These are phyloP conservation scores for Porites rus DNA, from an alignment of 92 coral and sea anemone species.

Conservation along the genomic window DNA sequence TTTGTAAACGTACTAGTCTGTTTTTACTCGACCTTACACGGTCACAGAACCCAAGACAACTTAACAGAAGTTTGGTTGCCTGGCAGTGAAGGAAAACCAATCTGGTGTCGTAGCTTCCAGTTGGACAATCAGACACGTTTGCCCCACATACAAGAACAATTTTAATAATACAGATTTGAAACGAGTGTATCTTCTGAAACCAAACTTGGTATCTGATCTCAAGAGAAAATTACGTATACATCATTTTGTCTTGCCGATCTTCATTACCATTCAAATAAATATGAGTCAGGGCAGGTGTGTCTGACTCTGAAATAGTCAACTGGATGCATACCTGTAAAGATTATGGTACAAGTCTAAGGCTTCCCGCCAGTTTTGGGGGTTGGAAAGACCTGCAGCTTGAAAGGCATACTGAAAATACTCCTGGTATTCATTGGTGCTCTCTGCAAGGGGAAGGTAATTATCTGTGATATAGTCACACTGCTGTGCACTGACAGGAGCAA, in stretches of 20 bases:
- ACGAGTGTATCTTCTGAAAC: neutral
- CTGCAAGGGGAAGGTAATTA: slow-evolving; percentile 36
- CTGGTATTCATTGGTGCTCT: slow-evolving; percentile 52
- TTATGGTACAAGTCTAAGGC: slow-evolving; percentile 62
- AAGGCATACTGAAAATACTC: slow-evolving; percentile 61
- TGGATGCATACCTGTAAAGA: slow-evolving; percentile 14
- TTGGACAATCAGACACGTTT: neutral
- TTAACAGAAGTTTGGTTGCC: neutral
- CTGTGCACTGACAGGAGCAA: neutral
- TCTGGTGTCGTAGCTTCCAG: neutral
- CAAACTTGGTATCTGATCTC: too few species aligned
- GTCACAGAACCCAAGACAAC: neutral
- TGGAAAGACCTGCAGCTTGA: slow-evolving; percentile 40
- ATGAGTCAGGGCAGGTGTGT: slow-evolving; percentile 14
- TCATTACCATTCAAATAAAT: slow-evolving; percentile 8
- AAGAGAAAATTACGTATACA: too few species aligned
- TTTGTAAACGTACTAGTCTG: too few species aligned
- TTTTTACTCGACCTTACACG: neutral
- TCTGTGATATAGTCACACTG: slow-evolving; percentile 32
- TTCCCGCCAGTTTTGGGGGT: slow-evolving; percentile 64
- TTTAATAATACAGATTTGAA: neutral
- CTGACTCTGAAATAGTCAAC: slow-evolving; percentile 25
- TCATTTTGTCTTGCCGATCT: too few species aligned
- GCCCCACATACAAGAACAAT: neutral
- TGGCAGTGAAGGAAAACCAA: neutral